Evolutionary conservation across 2,113 vertebrate genomes (phyloP).

Genomic region (Coregonus clupeaformis): DNA sequence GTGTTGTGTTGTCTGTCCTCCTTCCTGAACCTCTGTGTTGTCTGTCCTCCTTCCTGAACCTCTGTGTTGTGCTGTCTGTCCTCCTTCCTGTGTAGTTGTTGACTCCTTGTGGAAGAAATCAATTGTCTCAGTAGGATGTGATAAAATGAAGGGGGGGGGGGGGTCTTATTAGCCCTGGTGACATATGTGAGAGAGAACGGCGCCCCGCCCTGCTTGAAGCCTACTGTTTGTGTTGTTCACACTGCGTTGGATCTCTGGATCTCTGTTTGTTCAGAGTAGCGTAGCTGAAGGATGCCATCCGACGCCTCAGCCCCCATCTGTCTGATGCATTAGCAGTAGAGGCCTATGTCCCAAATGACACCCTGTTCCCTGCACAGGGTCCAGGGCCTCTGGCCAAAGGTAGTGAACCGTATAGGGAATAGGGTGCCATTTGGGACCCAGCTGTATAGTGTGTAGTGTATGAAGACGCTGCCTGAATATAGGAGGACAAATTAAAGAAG

Average conservation of each 20-base stretch:
- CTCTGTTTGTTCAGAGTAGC: not conserved
- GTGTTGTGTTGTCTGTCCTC: too few species aligned
- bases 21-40: too few species aligned
- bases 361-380: too few species aligned
- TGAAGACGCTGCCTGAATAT: not conserved
- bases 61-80: too few species aligned
- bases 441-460: not conserved
- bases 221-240: constrained; percentile 4
- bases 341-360: too few species aligned
- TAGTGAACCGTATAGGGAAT: too few species aligned
- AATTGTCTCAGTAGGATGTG: constrained; percentile 16
- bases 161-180: constrained; percentile 6
- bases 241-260: not conserved
- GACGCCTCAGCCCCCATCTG: not conserved
- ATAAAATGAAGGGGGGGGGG: not conserved
- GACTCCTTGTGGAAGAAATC: not conserved
- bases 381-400: too few species aligned
- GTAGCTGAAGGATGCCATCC: constrained; percentile 7
- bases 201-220: not conserved
- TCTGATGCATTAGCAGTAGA: not conserved
- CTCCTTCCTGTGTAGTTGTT: not conserved
- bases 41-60: too few species aligned
- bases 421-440: too few species aligned
- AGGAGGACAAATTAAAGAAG: not conserved
- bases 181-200: not conserved